Percentiles rank a stretch among this genome's conserved stretches.
Conservation (phyloP, 1,140 invertebrate genomes). For the Polyergus mexicanus region DNA sequence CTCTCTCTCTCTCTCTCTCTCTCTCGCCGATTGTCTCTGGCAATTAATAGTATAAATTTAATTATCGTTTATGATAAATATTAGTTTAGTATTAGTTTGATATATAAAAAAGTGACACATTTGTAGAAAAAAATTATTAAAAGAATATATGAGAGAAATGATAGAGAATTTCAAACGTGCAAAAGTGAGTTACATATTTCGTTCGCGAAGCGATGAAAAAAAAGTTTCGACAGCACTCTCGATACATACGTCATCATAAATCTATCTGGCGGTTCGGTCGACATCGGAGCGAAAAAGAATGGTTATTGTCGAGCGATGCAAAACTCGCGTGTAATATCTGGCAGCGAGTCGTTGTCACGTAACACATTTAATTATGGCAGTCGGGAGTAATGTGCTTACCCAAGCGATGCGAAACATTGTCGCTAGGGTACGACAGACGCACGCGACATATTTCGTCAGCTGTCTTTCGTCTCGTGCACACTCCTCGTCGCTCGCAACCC, state of each 20-base stretch:
- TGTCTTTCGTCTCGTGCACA: slow-evolving; percentile 66
- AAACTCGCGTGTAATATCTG: slow-evolving; percentile 46
- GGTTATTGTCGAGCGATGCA: slow-evolving; percentile 54
- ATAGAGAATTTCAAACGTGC: background rate
- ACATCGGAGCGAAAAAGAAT: slow-evolving; percentile 53
- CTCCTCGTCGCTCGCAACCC: too few species aligned
- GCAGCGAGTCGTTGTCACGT: slow-evolving; percentile 66
- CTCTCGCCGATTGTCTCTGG: background rate
- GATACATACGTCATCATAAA: slow-evolving; percentile 29
- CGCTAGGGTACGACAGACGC: slow-evolving; percentile 59
- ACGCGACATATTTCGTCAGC: slow-evolving; percentile 71
- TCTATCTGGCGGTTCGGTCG: slow-evolving; percentile 23
- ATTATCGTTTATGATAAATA: slow-evolving; percentile 2
- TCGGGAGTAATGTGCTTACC: slow-evolving; percentile 74
- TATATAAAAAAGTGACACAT: background rate
- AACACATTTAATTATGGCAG: slow-evolving; percentile 76
- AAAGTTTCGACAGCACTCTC: background rate
- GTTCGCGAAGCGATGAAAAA: background rate
- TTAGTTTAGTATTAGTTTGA: background rate
- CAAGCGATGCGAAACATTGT: slow-evolving; percentile 72
- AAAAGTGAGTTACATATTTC: slow-evolving; percentile 17
- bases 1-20: too few species aligned
- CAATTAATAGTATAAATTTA: background rate
- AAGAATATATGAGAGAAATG: background rate
- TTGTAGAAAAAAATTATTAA: background rate